These are phyloP conservation scores for Rhagophthalmus giganteus DNA, from an alignment of 2,888 invertebrate genomes.

Conservation along the genomic window DNA sequence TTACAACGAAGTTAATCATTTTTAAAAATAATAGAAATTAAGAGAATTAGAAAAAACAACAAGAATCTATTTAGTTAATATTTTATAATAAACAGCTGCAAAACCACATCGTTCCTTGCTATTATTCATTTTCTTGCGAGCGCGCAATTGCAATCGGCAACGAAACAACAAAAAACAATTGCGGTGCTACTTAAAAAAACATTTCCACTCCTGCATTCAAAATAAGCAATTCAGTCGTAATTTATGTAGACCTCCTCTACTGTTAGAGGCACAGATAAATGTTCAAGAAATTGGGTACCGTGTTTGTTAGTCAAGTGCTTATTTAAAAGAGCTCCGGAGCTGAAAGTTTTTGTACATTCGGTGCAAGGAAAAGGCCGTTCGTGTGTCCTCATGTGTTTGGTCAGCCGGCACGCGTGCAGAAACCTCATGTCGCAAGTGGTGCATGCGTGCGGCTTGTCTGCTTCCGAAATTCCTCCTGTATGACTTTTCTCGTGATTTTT, in stretches of 20 bases:
- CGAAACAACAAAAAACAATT: too few species aligned
- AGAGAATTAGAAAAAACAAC: too few species aligned
- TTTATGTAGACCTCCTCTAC: slow-evolving; percentile 27
- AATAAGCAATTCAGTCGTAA: slow-evolving; percentile 11
- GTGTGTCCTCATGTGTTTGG: slow-evolving; percentile 58
- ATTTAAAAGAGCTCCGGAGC: slow-evolving; percentile 38
- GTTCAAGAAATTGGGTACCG: slow-evolving; percentile 20
- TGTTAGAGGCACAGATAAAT: slow-evolving; percentile 22
- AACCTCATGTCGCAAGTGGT: slow-evolving; percentile 46
- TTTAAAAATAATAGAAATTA: too few species aligned
- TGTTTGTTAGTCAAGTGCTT: slow-evolving; percentile 45
- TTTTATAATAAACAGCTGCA: too few species aligned
- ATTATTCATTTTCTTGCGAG: too few species aligned
- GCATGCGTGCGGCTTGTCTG: slow-evolving; percentile 47
- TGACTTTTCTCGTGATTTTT: slow-evolving; percentile 47
- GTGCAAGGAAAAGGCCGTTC: slow-evolving; percentile 43
- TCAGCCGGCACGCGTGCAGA: slow-evolving; percentile 53
- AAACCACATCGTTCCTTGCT: too few species aligned
- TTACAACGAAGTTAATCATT: too few species aligned
- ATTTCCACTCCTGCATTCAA: background rate
- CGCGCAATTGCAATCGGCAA: too few species aligned
- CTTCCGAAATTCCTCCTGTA: slow-evolving; percentile 35
- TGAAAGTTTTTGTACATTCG: slow-evolving; percentile 44
- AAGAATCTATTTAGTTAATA: too few species aligned
- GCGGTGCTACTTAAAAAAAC: too few species aligned